Conservation (phyloP, 2,113 vertebrate species). For the Muscicapa adusta region DNA sequence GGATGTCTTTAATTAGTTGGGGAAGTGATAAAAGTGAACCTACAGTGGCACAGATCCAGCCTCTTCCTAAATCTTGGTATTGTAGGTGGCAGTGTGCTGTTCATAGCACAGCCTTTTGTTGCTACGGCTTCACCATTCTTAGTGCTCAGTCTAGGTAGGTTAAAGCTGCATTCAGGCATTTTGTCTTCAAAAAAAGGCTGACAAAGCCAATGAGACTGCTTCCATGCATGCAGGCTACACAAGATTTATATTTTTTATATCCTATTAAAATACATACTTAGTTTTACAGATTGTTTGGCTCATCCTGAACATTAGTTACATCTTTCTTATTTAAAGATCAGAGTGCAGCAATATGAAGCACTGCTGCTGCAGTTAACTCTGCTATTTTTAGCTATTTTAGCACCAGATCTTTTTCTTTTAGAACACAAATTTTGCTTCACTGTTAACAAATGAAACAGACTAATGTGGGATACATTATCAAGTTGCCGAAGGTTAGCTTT, state of each 20-base stretch:
- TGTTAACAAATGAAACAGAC: conserved; percentile 14
- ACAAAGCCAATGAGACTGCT: neutral
- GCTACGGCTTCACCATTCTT: neutral
- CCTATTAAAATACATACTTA: neutral
- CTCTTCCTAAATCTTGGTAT: neutral
- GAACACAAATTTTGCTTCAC: neutral
- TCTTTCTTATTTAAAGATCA: neutral
- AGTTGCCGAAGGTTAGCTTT: conserved; percentile 31
- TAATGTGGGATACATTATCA: conserved; percentile 9
- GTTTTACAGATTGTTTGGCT: neutral
- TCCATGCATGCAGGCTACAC: neutral
- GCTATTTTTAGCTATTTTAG: neutral
- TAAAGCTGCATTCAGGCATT: neutral
- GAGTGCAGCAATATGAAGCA: neutral
- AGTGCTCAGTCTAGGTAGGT: neutral
- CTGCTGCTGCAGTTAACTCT: neutral
- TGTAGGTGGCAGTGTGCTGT: neutral
- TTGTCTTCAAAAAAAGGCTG: neutral
- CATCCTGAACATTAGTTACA: neutral
- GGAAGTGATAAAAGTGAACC: neutral
- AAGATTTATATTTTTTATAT: neutral
- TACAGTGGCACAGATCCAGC: neutral
- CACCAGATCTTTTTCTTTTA: neutral
- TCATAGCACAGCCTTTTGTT: neutral
- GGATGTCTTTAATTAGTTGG: neutral